These are phyloP conservation scores for Tadarida brasiliensis DNA, from an alignment of 2,797 vertebrate genomes.

Conservation along the genomic window DNA sequence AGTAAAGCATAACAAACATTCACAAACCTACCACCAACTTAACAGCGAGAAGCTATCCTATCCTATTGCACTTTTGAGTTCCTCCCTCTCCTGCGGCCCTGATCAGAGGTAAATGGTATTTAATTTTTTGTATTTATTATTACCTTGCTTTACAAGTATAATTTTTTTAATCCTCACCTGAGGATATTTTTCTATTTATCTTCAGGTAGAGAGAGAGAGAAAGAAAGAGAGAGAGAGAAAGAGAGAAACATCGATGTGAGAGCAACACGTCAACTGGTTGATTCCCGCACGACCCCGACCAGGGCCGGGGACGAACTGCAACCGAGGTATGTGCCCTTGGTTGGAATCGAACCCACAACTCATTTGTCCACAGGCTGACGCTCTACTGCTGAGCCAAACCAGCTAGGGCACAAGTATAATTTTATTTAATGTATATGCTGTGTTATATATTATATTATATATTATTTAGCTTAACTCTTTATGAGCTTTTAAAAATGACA, in stretches of 20 bases:
- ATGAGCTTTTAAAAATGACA: neutral
- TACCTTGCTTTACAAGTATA: neutral
- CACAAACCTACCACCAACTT: neutral
- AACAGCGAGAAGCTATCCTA: neutral
- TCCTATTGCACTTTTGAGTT: neutral
- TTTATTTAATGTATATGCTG: neutral
- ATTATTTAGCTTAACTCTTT: neutral
- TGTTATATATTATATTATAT: neutral
- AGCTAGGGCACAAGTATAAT: neutral
- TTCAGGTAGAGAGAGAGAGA: too few species aligned
- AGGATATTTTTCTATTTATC: too few species aligned
- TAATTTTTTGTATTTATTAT: slow-evolving; percentile 5
- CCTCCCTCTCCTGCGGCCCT: neutral
- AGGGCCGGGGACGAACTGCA: too few species aligned
- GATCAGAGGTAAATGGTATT: neutral
- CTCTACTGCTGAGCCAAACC: neutral
- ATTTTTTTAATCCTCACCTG: too few species aligned
- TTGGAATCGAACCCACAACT: neutral
- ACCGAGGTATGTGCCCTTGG: neutral
- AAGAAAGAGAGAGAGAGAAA: neutral
- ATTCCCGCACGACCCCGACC: neutral
- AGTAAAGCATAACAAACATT: neutral
- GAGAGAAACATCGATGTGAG: neutral
- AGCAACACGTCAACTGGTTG: neutral
- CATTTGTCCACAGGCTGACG: neutral